These are phyloP conservation scores for Alloplasta piceator DNA, from an alignment of 2,888 invertebrate genomes.

Conservation along the genomic window DNA sequence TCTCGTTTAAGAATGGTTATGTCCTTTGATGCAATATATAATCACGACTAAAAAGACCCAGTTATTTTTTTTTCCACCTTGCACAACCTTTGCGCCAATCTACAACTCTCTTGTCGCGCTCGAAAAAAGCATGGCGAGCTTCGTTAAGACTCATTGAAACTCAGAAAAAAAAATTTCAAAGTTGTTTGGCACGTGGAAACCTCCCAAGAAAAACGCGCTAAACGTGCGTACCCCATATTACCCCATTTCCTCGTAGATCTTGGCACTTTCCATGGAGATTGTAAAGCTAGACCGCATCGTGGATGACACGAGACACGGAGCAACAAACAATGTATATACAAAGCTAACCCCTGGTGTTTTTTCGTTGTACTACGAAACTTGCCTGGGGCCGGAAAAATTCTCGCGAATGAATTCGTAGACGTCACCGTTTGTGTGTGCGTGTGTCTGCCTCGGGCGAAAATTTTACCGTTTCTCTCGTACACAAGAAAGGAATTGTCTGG, in stretches of 20 bases:
- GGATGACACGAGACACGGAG: not conserved
- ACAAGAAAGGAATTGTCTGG: constrained; percentile 49
- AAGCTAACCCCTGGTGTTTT: constrained; percentile 5
- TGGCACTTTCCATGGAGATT: constrained; percentile 14
- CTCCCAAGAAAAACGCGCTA: not conserved
- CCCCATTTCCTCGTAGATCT: not conserved
- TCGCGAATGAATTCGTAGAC: constrained; percentile 24
- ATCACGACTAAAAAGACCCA: too few relatives aligned
- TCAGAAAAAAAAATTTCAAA: too few relatives aligned
- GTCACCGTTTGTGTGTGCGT: too few relatives aligned
- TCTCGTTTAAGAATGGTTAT: too few relatives aligned
- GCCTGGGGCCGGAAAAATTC: not conserved
- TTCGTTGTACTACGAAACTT: constrained; percentile 7
- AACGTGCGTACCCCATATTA: not conserved
- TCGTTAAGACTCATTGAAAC: too few relatives aligned
- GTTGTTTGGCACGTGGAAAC: too few relatives aligned
- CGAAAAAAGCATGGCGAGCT: too few relatives aligned
- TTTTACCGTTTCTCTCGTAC: constrained; percentile 34
- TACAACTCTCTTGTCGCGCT: too few relatives aligned
- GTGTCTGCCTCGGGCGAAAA: constrained; percentile 33
- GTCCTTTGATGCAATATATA: too few relatives aligned
- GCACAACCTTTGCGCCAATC: too few relatives aligned
- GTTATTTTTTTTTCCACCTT: too few relatives aligned
- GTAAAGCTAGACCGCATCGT: constrained; percentile 6
- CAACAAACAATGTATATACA: constrained; percentile 1